Evolutionary conservation across 2,888 invertebrate genomes (phyloP), one percentile per base, ranked within the genome.

Genomic region (Phengaris alcon): DNA sequence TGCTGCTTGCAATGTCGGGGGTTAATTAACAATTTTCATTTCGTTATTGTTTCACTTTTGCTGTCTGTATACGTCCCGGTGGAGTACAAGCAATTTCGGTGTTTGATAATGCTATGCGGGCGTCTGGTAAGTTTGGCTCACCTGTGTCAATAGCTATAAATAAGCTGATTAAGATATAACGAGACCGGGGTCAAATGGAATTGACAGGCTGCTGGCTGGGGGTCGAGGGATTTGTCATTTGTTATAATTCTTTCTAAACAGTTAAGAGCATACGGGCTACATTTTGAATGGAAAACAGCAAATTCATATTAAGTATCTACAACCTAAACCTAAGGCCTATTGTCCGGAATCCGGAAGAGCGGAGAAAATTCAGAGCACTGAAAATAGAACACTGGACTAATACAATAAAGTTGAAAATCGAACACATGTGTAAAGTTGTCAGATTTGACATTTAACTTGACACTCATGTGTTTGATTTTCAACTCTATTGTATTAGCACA

Each of bases 21-120:
- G 35, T 55, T 1, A 55, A n/a, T n/a, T n/a, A 0, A n/a, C 0
- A 13, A n/a, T n/a, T 12, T 5, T 6, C 55, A 6, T 55, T 59
- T 10, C 15, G 9, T 59, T 8, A 5, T 59, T 64, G 59, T 64
- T 64, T 3, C 35, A 52, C 12, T 52, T 64, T 64, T 64, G 59
- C 13, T 64, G 64, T 12, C 35, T 6, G 35, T 64, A 44, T 12
- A 35, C 6, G 6, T 64, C 64, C 64, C 64, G 15, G 13, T 44
- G 64, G 64, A 35, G 35, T 44, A 44, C 35, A 44, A 44, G 64
- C 35, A 64, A 64, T 64, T 64, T 12, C 59, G 64, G 35, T 44
- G 35, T 64, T 64, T 64, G 35, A 57, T 73, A 52, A 73, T 55
- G 73, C 8, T n/a, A 64, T 64, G 64, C 64, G 64, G 64, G 64